Conservation (phyloP, 2,888 invertebrate species). For the Pomacea canaliculata region DNA sequence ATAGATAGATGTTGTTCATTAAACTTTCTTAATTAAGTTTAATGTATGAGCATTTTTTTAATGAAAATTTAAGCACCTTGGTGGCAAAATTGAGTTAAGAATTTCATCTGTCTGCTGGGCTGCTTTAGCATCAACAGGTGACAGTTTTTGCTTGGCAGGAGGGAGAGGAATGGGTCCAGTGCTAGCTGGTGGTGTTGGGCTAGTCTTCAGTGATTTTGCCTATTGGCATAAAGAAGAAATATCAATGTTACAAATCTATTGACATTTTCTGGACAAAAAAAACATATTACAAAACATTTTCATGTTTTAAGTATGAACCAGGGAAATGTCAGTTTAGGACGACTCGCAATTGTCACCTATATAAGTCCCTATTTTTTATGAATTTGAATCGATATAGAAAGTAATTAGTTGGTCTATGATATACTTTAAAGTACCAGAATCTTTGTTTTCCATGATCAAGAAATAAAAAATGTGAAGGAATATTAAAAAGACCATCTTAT, state of each 20-base stretch:
- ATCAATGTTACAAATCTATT: neutral
- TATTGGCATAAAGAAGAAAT: slow-evolving; percentile 28
- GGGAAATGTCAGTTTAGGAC: too few species aligned
- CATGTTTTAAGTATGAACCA: neutral
- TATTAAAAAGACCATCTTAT: too few species aligned
- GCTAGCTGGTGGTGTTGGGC: slow-evolving; percentile 56
- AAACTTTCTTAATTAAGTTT: too few species aligned
- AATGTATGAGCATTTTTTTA: too few species aligned
- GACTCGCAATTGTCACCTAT: too few species aligned
- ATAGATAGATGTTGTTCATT: too few species aligned
- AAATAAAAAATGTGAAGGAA: too few species aligned
- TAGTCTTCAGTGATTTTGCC: slow-evolving; percentile 66
- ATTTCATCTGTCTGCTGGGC: slow-evolving; percentile 89
- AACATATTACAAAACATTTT: neutral
- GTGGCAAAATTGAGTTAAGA: slow-evolving; percentile 91
- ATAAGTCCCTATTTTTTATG: too few species aligned
- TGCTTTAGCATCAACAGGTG: slow-evolving; percentile 64
- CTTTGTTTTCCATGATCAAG: too few species aligned
- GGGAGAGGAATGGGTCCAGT: slow-evolving; percentile 66
- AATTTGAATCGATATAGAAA: too few species aligned
- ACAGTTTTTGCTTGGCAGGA: slow-evolving; percentile 62
- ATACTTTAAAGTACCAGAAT: too few species aligned
- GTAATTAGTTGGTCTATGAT: too few species aligned
- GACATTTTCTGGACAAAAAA: neutral
- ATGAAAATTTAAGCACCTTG: slow-evolving; percentile 71